phyloP scores from a whole-genome alignment of 2,797 vertebrate species.

The Poeciliopsis infans region DNA sequence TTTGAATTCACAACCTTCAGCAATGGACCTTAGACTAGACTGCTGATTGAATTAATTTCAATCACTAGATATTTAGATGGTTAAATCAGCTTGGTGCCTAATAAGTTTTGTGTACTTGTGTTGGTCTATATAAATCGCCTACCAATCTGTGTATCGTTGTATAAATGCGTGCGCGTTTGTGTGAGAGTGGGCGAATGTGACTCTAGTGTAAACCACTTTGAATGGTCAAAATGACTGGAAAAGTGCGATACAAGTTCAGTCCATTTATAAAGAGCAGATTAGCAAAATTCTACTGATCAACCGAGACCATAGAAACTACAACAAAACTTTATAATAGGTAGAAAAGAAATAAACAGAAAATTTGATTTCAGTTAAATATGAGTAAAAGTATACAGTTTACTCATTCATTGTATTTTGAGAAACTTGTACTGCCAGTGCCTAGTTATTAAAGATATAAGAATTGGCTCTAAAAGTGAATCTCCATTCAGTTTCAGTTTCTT shows the following conservation, averaged over 20 bases:
- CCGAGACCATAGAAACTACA: background rate
- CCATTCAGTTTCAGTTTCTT: constrained; percentile 13
- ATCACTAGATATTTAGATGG: background rate
- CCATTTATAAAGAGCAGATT: background rate
- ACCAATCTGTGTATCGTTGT: no score
- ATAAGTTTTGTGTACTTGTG: background rate
- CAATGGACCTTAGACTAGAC: background rate
- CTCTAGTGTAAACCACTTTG: no score
- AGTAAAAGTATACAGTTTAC: background rate
- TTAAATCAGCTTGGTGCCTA: background rate
- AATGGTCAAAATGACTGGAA: no score
- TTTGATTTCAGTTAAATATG: no score
- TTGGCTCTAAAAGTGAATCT: background rate
- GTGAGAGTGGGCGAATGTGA: no score
- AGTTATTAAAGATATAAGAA: background rate
- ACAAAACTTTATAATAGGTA: background rate
- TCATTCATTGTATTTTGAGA: background rate
- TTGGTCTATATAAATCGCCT: background rate
- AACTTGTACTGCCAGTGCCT: background rate
- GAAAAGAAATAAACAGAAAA: no score
- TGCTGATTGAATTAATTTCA: background rate
- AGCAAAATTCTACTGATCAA: background rate
- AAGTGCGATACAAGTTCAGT: no score
- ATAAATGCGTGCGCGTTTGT: no score
- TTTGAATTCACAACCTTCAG: background rate